Evolutionary conservation across 2,113 vertebrate species (phyloP).

Genomic region (Lampris megalopsis): DNA sequence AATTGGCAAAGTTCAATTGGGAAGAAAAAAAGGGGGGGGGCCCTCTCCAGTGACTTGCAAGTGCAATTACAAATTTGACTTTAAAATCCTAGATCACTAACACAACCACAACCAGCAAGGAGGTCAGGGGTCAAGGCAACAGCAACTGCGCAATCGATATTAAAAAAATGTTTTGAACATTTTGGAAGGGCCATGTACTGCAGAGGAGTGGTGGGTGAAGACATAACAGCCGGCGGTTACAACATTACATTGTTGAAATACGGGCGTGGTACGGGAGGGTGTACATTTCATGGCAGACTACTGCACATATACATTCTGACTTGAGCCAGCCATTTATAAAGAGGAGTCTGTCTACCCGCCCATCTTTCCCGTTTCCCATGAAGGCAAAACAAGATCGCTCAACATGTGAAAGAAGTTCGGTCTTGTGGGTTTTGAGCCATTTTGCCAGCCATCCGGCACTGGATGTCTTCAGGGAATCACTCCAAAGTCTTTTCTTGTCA

Average conservation of each 20-base stretch:
- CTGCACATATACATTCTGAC: not conserved
- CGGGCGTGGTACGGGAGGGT: not conserved
- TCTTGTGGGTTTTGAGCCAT: slow-evolving; percentile 31
- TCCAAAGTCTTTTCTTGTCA: slow-evolving; percentile 56
- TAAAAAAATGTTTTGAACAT: too few relatives aligned
- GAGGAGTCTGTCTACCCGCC: not conserved
- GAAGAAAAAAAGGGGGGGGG: too few relatives aligned
- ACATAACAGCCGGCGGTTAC: slow-evolving; percentile 17
- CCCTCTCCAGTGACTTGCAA: too few relatives aligned
- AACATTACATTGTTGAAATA: slow-evolving; percentile 42
- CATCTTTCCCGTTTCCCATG: not conserved
- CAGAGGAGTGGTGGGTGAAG: too few relatives aligned
- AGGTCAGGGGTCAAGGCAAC: too few relatives aligned
- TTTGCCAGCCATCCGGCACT: slow-evolving; percentile 1
- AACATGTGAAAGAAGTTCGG: slow-evolving; percentile 9
- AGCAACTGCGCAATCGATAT: too few relatives aligned
- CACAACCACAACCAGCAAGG: too few relatives aligned
- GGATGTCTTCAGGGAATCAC: slow-evolving; percentile 38
- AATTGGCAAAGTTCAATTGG: too few relatives aligned
- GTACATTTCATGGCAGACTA: not conserved
- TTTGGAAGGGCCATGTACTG: too few relatives aligned
- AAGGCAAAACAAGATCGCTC: slow-evolving; percentile 1
- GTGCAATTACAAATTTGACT: too few relatives aligned
- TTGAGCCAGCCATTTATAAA: not conserved
- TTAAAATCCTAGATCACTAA: too few relatives aligned